Evolutionary conservation across 2,888 invertebrate species (phyloP), one percentile per base, ranked within the genome.

Genomic region (Agonopterix subpropinquella): DNA sequence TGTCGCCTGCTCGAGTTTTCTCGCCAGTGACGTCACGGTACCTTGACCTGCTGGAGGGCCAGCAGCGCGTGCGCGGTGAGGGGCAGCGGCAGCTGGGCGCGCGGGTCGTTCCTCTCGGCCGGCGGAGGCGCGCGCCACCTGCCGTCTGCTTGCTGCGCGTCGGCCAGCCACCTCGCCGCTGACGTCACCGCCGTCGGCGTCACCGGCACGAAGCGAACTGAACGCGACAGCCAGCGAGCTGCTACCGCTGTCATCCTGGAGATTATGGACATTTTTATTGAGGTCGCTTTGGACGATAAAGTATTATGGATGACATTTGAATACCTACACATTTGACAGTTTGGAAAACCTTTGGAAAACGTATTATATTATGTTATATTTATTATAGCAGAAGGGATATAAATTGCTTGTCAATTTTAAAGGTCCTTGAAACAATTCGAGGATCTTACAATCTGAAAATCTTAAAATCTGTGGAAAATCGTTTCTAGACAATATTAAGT

Each of bases 61-160:
- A 95, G 86, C 0, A 96, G 80, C 0, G 94, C 94, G 69, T 94
- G 95, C 0, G 97, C 96, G 0, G 97, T 94, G 10, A 97, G 85
- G 0, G 95, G 92, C 36, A 95, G 47, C 1, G 71, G 61, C 1
- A 65, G 58, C 55, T 81, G 82, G 15, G 81, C 81, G 15, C 69
- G 70, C 1, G 80, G 80, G 51, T 68, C 83, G 68, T 70, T 92
- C 90, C 52, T 94, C 91, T 47, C 89, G 90, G 82, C 92, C 92
- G 50, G 90, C 0, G 65, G 37, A 0, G 74, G 73, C 8, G 65
- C 93, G 0, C 90, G 90, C 88, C 97, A 97, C 61, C 92, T 91
- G 53, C 97, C 97, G 65, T 92, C 93, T 0, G 89, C 60, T 8
- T 83, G 89, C 85, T 97, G 97, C 56, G 90, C 88, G n/a, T 80